These are phyloP conservation scores for Orestias chungarensis DNA, from an alignment of 2,797 vertebrate genomes.

Conservation along the genomic window DNA sequence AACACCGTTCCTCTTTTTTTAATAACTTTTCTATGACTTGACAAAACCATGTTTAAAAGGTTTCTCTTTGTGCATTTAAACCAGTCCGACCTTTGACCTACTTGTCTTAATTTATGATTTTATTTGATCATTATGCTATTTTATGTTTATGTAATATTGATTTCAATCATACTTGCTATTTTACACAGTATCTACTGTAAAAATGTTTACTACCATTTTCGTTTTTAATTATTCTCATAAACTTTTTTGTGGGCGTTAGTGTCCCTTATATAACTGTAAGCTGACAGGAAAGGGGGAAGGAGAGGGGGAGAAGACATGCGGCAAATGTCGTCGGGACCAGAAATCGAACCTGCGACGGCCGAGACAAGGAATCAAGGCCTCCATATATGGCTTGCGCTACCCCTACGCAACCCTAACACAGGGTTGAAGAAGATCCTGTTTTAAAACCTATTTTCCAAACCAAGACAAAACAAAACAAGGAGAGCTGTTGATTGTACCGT, in stretches of 20 bases:
- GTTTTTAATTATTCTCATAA: neutral
- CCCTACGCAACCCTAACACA: too few species aligned
- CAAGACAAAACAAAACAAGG: neutral
- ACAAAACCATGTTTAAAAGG: neutral
- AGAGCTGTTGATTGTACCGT: neutral
- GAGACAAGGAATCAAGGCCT: too few species aligned
- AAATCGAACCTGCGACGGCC: too few species aligned
- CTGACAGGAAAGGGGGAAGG: too few species aligned
- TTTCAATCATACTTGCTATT: neutral
- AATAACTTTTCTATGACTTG: neutral
- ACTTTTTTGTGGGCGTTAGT: too few species aligned
- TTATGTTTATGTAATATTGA: neutral
- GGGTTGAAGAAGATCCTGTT: constrained; percentile 1
- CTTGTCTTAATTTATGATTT: neutral
- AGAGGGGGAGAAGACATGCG: too few species aligned
- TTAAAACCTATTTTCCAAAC: neutral
- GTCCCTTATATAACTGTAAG: too few species aligned
- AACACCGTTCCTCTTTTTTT: too few species aligned
- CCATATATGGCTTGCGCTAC: too few species aligned
- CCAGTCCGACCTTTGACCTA: neutral
- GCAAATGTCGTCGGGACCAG: too few species aligned
- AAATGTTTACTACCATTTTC: too few species aligned
- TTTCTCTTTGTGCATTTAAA: neutral
- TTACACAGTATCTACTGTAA: too few species aligned
- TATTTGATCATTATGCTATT: neutral